A percentile compares a stretch with the other conserved stretches of the same genome.
These are phyloP conservation scores for Poecilia picta DNA, from an alignment of 2,797 vertebrate genomes.

Conservation along the genomic window DNA sequence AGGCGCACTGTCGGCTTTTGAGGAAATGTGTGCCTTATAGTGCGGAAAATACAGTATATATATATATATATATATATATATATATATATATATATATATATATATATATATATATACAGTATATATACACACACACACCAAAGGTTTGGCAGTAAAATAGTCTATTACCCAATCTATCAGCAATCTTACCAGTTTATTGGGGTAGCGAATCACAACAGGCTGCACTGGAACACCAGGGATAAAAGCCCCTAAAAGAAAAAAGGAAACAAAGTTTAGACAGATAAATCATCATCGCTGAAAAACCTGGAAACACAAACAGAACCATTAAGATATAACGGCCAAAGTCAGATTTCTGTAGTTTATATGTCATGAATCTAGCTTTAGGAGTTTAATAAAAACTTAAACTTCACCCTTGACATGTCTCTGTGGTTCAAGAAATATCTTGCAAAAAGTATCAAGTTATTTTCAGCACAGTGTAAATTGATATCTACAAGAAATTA, in stretches of 20 bases:
- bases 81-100: too few species aligned
- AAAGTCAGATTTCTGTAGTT: neutral
- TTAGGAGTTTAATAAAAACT: neutral
- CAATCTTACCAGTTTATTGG: conserved; percentile 90
- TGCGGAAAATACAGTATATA: too few species aligned
- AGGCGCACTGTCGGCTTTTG: too few species aligned
- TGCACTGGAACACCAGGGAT: conserved; percentile 97
- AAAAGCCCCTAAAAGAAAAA: conserved; percentile 86
- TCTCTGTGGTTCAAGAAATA: neutral
- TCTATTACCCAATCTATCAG: neutral
- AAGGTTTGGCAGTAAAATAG: neutral
- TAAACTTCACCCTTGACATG: neutral
- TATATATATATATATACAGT: too few species aligned
- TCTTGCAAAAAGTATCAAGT: neutral
- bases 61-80: too few species aligned
- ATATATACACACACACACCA: too few species aligned
- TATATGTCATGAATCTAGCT: neutral
- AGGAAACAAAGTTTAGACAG: neutral
- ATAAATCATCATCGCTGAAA: neutral
- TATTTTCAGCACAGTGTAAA: neutral
- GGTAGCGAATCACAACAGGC: conserved; percentile 94
- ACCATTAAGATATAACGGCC: neutral
- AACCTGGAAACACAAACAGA: neutral
- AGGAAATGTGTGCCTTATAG: too few species aligned
- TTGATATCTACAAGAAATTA: neutral